Conservation (phyloP, 2,888 invertebrate species). For the Hoplodrina ambigua region DNA sequence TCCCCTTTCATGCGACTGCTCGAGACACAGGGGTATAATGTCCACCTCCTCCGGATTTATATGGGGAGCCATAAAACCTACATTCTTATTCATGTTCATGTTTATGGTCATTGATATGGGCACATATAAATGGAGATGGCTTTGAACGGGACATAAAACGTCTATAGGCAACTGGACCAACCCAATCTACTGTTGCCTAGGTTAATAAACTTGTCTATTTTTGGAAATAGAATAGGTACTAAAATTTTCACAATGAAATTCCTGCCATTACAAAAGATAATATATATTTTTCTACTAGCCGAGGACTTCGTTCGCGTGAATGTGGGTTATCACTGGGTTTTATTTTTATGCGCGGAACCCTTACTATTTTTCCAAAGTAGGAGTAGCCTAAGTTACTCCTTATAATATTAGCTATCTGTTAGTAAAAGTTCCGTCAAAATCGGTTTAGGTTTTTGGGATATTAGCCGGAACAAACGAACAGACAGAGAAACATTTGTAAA, state of each 20-base stretch:
- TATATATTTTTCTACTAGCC: too few relatives aligned
- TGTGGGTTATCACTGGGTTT: too few relatives aligned
- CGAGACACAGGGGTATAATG: constrained; percentile 66
- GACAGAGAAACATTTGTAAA: too few relatives aligned
- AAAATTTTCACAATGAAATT: not conserved
- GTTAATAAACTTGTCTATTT: constrained; percentile 20
- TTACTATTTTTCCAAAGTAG: too few relatives aligned
- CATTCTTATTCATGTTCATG: constrained; percentile 83
- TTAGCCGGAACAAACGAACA: too few relatives aligned
- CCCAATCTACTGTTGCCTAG: constrained; percentile 45
- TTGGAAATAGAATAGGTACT: not conserved
- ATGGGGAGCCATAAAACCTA: constrained; percentile 76
- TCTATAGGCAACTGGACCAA: constrained; percentile 62
- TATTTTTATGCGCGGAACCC: too few relatives aligned
- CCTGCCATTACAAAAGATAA: not conserved
- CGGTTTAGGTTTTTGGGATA: too few relatives aligned
- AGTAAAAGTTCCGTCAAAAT: too few relatives aligned
- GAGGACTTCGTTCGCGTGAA: not conserved
- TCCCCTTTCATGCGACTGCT: constrained; percentile 18
- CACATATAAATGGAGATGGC: constrained; percentile 71
- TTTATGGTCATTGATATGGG: constrained; percentile 83
- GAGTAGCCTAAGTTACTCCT: too few relatives aligned
- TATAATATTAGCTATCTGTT: too few relatives aligned
- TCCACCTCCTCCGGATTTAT: constrained; percentile 77
- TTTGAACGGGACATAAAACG: constrained; percentile 68